These are phyloP conservation scores for Hypsibius dujardini DNA, from an alignment of 1,140 invertebrate species.

Conservation along the genomic window DNA sequence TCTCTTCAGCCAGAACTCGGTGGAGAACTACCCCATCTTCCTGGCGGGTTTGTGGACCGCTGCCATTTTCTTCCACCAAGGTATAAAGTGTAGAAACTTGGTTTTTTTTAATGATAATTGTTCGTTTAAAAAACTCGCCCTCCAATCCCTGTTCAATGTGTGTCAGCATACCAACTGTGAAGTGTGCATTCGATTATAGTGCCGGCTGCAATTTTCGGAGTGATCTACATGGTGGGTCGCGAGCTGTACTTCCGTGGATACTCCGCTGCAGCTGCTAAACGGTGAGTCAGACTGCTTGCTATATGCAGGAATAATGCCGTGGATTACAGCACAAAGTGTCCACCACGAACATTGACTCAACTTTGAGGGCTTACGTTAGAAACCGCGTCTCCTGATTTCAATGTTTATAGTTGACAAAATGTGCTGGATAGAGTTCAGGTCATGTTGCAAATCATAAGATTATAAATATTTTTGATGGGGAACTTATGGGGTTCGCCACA, in stretches of 20 bases:
- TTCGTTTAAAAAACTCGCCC: too few relatives aligned
- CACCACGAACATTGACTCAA: not conserved
- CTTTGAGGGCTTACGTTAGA: not conserved
- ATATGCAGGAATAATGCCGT: not conserved
- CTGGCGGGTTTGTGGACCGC: not conserved
- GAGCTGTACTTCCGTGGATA: not conserved
- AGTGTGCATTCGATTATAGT: not conserved
- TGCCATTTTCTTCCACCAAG: not conserved
- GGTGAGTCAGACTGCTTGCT: not conserved
- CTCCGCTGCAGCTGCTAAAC: not conserved
- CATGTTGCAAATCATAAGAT: not conserved
- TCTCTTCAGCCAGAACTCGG: not conserved
- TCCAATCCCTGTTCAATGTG: too few relatives aligned
- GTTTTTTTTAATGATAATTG: too few relatives aligned
- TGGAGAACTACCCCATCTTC: conserved; percentile 1
- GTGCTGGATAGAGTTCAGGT: not conserved
- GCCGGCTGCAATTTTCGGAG: conserved; percentile 4
- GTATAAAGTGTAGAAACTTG: not conserved
- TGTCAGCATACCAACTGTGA: not conserved
- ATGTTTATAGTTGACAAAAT: not conserved
- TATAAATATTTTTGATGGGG: not conserved
- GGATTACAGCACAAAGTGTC: not conserved
- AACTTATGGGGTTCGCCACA: not conserved
- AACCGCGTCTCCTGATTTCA: not conserved
- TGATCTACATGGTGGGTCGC: not conserved